These are phyloP conservation scores for Coelopa pilipes DNA, from an alignment of 2,888 invertebrate genomes.

Conservation along the genomic window DNA sequence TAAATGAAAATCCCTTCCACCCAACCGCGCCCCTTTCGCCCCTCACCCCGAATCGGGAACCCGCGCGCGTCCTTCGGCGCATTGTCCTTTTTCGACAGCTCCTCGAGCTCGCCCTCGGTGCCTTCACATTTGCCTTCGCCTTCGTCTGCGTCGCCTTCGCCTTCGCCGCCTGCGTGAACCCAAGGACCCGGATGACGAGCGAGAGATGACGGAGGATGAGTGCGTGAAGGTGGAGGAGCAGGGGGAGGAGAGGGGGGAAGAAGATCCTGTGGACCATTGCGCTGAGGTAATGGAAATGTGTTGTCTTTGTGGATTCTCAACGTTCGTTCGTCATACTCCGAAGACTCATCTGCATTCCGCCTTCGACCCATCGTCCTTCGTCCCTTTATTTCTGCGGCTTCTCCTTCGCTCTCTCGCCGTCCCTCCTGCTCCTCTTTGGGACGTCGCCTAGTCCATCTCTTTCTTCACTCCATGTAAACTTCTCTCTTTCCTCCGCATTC, in stretches of 20 bases:
- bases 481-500: no score
- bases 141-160: not conserved
- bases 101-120: not conserved
- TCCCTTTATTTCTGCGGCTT: no score
- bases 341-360: no score
- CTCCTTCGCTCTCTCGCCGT: no score
- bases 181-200: not conserved
- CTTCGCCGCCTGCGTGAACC: slow-evolving; percentile 4
- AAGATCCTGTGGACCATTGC: slow-evolving; percentile 5
- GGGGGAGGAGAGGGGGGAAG: no score
- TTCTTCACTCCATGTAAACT: no score
- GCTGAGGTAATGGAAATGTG: slow-evolving; percentile 30
- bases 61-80: slow-evolving; percentile 5
- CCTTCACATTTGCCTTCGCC: slow-evolving; percentile 13
- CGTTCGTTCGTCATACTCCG: not conserved
- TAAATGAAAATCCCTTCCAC: slow-evolving; percentile 23
- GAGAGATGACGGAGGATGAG: no score
- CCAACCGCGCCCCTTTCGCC: not conserved
- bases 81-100: slow-evolving; percentile 30
- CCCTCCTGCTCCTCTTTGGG: not conserved
- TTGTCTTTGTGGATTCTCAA: slow-evolving; percentile 10
- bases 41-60: not conserved
- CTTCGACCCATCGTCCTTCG: no score
- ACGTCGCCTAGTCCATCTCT: not conserved
- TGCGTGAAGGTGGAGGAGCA: no score